Percentiles rank a stretch among this genome's conserved stretches.
Evolutionary conservation across 2,113 vertebrate genomes (phyloP).

Genomic region (Rattus rattus): DNA sequence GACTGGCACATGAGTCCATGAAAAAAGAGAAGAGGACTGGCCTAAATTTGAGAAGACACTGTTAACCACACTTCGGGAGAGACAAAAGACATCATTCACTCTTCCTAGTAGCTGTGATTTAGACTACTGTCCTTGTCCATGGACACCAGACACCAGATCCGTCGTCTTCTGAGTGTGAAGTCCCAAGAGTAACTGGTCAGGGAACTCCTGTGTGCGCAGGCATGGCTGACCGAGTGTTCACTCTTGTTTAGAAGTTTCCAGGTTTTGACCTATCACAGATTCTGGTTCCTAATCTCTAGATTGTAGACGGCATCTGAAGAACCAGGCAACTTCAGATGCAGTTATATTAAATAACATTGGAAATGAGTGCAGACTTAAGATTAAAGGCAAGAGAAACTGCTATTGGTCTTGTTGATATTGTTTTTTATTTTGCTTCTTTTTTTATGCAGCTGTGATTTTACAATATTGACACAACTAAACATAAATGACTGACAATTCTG

Average conservation of each 20-base stretch:
- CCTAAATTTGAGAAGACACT: too few species aligned
- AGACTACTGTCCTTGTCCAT: not conserved
- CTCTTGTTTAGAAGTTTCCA: not conserved
- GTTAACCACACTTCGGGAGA: accelerated
- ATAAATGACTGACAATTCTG: not conserved
- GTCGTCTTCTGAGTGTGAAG: not conserved
- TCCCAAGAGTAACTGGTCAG: not conserved
- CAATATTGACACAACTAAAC: not conserved
- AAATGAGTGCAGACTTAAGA: not conserved
- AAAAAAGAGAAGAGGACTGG: not conserved
- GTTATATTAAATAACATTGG: not conserved
- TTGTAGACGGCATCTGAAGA: not conserved
- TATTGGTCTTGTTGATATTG: not conserved
- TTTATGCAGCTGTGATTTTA: not conserved
- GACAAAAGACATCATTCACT: not conserved
- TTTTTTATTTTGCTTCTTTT: too few species aligned
- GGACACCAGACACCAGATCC: not conserved
- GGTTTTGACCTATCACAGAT: too few species aligned
- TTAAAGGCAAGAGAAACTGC: not conserved
- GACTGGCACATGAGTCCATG: too few species aligned
- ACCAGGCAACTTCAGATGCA: too few species aligned
- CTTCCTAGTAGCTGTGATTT: not conserved
- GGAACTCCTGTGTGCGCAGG: not conserved
- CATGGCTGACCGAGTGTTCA: not conserved
- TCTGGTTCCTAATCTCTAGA: not conserved